These are phyloP conservation scores for Eidolon helvum DNA, from an alignment of 2,113 vertebrate genomes.

Conservation along the genomic window DNA sequence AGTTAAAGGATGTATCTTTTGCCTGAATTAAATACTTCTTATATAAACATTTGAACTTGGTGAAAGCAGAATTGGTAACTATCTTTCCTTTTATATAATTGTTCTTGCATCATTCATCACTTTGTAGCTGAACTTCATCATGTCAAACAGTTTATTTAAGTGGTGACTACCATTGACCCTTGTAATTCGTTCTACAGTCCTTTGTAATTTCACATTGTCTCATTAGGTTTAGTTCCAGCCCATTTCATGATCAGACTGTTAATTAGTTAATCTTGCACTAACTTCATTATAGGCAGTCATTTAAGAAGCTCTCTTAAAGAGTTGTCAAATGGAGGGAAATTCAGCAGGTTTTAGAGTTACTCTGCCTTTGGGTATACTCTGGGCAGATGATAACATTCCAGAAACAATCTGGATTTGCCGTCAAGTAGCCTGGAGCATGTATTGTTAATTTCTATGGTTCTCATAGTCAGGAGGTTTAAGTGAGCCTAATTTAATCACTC, in stretches of 20 bases:
- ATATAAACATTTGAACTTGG: not conserved
- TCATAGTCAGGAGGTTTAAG: not conserved
- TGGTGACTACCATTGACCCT: not conserved
- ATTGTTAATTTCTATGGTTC: not conserved
- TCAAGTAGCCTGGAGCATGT: not conserved
- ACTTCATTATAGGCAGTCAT: constrained; percentile 2
- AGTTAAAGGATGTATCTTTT: not conserved
- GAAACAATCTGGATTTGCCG: not conserved
- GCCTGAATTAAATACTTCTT: not conserved
- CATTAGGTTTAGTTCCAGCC: not conserved
- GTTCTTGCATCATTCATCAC: not conserved
- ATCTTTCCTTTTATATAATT: not conserved
- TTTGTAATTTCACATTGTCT: constrained; percentile 33
- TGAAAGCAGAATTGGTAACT: not conserved
- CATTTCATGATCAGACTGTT: not conserved
- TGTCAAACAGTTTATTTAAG: not conserved
- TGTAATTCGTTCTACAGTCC: constrained; percentile 13
- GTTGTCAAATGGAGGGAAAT: not conserved
- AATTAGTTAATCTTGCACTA: constrained; percentile 19
- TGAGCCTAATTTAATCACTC: not conserved
- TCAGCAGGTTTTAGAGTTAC: not conserved
- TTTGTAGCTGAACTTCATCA: not conserved
- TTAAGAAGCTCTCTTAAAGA: not conserved
- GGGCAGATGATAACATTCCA: not conserved
- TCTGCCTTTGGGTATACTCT: not conserved